Evolutionary conservation across 53 echinoderm and acorn worm species (phyloP), one percentile per base, ranked within the genome.

Genomic region (Mesocentrotus franciscanus): DNA sequence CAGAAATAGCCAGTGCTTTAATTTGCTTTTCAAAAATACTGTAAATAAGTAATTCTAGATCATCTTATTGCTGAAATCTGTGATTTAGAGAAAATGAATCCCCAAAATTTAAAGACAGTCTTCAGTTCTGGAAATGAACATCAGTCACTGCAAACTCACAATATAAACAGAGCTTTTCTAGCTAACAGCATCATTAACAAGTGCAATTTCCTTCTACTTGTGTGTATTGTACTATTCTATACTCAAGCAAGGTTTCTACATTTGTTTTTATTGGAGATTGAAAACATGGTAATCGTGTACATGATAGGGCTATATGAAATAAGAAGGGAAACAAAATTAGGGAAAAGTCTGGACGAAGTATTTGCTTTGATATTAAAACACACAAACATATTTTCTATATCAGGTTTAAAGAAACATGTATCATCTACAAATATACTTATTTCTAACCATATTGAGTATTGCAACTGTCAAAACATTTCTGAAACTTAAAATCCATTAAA

Each of bases 371-470:
- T 81, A 81, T 20, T 22, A 20, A 17, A 81, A 42, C 42, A 17
- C 81, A 81, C 36, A 81, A 81, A 42, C 81, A 81, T 33, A 39
- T 42, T n/a, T 81, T 81, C 29, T 9, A 74, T 11, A 32, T 74
- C 29, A 17, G 81, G 33, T 20, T 36, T 18, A 39, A 39, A 81
- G 81, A 81, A 81, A 81, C 17, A 81, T 20, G 39, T 81, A 81
- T 81, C 17, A 79, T 42, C 8, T 7, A 39, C 36, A 33, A 76
- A 81, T 39, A 81, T 81, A 18, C 42, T 42, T 42, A 6, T 33
- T 39, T 64, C 64, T 64, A 64, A 81, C 8, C 30, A 81, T 81
- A 81, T n/a, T n/a, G n/a, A n/a, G n/a, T n/a, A n/a, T 81, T 81
- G 81, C 81, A 81, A 42, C 18, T 81, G 42, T 18, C 17, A 42